Conservation (phyloP, 2,888 invertebrate species). For the Aleiodes alternator region DNA sequence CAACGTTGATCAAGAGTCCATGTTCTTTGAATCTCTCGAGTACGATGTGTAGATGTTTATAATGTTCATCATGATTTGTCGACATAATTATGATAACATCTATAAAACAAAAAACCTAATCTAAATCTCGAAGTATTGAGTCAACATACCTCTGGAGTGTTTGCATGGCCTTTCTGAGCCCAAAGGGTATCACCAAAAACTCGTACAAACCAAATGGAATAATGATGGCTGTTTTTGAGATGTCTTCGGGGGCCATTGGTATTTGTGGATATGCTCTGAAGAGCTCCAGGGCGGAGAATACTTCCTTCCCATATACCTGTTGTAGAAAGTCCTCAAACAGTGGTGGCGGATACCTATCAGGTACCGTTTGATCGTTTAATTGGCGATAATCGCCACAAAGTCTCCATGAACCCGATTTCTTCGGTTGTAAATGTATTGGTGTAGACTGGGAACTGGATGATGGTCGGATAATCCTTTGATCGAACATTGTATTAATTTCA, state of each 20-base stretch:
- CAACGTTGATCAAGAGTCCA: background rate
- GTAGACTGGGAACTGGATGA: constrained; percentile 72
- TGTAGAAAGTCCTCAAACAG: constrained; percentile 60
- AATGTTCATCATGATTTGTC: no score
- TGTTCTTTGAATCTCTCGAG: background rate
- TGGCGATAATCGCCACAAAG: constrained; percentile 62
- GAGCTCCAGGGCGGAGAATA: constrained; percentile 57
- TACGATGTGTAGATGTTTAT: no score
- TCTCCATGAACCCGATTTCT: constrained; percentile 57
- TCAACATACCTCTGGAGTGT: constrained; percentile 67
- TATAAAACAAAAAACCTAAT: constrained; percentile 47
- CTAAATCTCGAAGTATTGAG: constrained; percentile 54
- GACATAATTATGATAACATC: constrained; percentile 14
- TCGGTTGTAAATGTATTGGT: constrained; percentile 66
- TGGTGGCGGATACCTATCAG: constrained; percentile 64
- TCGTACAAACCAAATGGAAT: constrained; percentile 67
- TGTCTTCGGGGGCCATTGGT: constrained; percentile 57
- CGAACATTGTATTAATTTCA: constrained; percentile 65
- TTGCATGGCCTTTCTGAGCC: constrained; percentile 66
- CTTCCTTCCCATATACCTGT: constrained; percentile 50
- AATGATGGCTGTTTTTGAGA: constrained; percentile 61
- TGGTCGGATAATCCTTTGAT: constrained; percentile 71
- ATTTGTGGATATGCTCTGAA: constrained; percentile 61
- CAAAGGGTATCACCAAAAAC: constrained; percentile 65
- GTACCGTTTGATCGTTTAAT: constrained; percentile 61